phyloP scores from a whole-genome alignment of 1,140 invertebrate species.

The Bombus pyrosoma region DNA sequence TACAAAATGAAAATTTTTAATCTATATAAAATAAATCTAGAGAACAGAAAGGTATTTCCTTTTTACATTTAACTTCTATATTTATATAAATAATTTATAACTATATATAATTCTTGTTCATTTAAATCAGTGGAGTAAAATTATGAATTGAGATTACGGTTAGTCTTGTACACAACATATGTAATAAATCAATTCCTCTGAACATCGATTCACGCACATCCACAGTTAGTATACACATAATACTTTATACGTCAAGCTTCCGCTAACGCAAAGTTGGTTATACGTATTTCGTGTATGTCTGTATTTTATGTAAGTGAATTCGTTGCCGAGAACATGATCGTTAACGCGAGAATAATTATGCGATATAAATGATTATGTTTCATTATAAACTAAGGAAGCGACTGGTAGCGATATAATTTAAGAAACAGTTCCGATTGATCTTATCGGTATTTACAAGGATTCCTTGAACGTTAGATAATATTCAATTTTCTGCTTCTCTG shows the following conservation, averaged over 20 bases:
- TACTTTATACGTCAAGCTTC: not conserved
- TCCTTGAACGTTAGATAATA: not conserved
- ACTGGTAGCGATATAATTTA: not conserved
- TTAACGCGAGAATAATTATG: slow-evolving; percentile 17
- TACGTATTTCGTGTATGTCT: not conserved
- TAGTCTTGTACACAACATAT: not conserved
- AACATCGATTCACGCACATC: not conserved
- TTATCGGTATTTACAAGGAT: not conserved
- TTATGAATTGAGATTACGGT: not conserved
- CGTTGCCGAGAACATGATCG: not conserved
- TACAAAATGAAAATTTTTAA: not conserved
- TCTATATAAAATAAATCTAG: not conserved
- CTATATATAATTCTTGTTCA: not conserved
- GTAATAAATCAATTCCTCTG: not conserved
- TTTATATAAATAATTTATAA: not conserved
- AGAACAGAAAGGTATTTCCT: too few relatives aligned
- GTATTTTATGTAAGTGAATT: slow-evolving; percentile 4
- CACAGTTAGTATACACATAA: not conserved
- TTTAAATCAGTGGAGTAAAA: not conserved
- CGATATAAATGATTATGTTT: not conserved
- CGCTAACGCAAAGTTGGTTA: slow-evolving; percentile 4
- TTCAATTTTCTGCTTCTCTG: not conserved
- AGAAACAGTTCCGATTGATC: not conserved
- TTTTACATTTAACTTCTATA: not conserved
- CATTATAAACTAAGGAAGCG: not conserved